Percentiles rank a stretch among this genome's conserved stretches.
phyloP scores from a whole-genome alignment of 2,888 invertebrate genomes.

The Orchestes rusci region DNA sequence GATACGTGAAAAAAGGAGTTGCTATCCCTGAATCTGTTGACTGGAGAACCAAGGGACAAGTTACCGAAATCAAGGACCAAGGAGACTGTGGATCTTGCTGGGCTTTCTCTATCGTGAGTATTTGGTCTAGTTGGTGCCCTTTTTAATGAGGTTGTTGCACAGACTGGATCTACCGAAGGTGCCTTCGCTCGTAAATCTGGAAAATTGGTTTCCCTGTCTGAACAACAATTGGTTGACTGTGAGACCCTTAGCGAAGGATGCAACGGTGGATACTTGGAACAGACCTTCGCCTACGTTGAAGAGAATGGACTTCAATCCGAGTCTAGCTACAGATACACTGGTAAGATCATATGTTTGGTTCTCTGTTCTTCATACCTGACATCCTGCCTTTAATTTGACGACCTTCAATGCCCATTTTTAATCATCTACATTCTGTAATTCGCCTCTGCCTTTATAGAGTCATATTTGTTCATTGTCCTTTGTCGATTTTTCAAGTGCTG shows the following conservation, averaged over 20 bases:
- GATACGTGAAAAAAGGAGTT: conserved; percentile 9
- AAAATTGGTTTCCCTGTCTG: conserved; percentile 24
- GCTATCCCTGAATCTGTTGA: conserved; percentile 23
- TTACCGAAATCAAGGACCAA: conserved; percentile 29
- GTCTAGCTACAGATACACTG: conserved; percentile 25
- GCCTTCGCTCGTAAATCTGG: conserved; percentile 19
- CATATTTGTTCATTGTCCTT: no score
- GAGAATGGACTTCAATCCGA: conserved; percentile 26
- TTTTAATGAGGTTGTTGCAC: no score
- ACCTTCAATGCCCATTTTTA: no score
- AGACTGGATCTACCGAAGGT: conserved; percentile 27
- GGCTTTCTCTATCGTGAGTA: conserved; percentile 27
- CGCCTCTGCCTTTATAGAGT: no score
- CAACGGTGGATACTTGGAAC: conserved; percentile 22
- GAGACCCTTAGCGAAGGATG: conserved; percentile 22
- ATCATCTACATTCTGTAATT: no score
- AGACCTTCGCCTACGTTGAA: conserved; percentile 25
- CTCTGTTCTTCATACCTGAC: no score
- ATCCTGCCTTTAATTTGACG: no score
- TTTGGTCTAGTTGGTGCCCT: no score
- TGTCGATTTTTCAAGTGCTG: no score
- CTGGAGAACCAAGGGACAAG: conserved; percentile 29
- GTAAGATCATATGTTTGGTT: no score
- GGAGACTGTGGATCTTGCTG: conserved; percentile 29
- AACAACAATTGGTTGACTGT: conserved; percentile 29